These are phyloP conservation scores for Hymenopus coronatus DNA, from an alignment of 2,888 invertebrate species.

Conservation along the genomic window DNA sequence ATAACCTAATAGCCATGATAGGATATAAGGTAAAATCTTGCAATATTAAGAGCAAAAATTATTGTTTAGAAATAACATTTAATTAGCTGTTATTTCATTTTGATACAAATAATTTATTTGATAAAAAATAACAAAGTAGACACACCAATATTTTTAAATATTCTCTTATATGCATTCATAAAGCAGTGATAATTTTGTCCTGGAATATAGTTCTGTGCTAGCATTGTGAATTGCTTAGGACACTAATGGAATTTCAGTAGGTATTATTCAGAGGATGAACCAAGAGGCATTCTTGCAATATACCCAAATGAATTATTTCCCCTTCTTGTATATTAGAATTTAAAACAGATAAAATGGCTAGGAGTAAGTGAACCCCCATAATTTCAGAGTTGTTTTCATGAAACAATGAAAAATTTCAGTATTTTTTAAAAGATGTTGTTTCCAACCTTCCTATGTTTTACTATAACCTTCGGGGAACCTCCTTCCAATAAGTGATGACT, in stretches of 20 bases:
- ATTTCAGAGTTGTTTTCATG: too few relatives aligned
- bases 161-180: background rate
- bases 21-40: background rate
- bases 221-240: background rate
- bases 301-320: too few relatives aligned
- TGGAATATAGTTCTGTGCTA: background rate
- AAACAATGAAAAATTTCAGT: too few relatives aligned
- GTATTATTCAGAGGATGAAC: background rate
- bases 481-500: too few relatives aligned
- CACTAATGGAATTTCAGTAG: background rate
- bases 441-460: too few relatives aligned
- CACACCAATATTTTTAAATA: background rate
- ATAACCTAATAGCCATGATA: background rate
- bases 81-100: background rate
- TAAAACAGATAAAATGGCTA: too few relatives aligned
- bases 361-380: too few relatives aligned
- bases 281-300: too few relatives aligned
- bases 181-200: background rate
- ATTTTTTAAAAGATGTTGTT: too few relatives aligned
- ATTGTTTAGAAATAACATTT: background rate
- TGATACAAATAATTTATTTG: background rate
- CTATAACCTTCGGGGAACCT: too few relatives aligned
- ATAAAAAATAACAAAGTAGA: background rate
- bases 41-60: background rate
- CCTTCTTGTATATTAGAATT: too few relatives aligned